Conservation (phyloP, 2,797 vertebrate genomes). For the Pseudochaenichthys georgianus region DNA sequence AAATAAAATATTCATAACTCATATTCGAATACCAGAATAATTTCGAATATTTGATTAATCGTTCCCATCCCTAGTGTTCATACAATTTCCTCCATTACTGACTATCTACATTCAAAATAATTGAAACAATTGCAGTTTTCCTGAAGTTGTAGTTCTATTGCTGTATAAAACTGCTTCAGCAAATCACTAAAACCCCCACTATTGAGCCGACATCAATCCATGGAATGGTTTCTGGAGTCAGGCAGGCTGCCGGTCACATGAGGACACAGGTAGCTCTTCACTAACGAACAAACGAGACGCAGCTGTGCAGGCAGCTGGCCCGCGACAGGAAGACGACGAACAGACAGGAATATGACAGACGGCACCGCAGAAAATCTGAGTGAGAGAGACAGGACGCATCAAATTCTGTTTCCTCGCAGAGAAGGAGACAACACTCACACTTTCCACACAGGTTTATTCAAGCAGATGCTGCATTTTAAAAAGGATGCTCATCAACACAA, state of each 20-base stretch:
- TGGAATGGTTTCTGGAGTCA: neutral
- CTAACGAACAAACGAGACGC: neutral
- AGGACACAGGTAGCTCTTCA: neutral
- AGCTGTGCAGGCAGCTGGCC: neutral
- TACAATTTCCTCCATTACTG: no score
- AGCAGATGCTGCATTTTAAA: constrained; percentile 46
- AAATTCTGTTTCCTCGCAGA: neutral
- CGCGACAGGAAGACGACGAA: neutral
- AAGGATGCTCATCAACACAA: constrained; percentile 24
- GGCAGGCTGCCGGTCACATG: no score
- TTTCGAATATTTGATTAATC: no score
- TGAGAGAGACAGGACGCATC: neutral
- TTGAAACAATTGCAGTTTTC: no score
- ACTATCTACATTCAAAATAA: no score
- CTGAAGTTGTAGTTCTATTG: no score
- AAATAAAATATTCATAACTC: no score
- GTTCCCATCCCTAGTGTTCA: no score
- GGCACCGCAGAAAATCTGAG: neutral
- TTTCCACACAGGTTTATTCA: constrained; percentile 70
- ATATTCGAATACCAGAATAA: no score
- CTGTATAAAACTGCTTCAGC: no score
- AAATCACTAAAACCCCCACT: no score
- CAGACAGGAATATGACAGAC: neutral
- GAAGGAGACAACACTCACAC: constrained; percentile 8
- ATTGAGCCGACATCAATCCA: no score